A percentile compares a stretch with the other conserved stretches of the same genome.
Conservation (phyloP, 2,797 vertebrate genomes). For the Helostoma temminkii region DNA sequence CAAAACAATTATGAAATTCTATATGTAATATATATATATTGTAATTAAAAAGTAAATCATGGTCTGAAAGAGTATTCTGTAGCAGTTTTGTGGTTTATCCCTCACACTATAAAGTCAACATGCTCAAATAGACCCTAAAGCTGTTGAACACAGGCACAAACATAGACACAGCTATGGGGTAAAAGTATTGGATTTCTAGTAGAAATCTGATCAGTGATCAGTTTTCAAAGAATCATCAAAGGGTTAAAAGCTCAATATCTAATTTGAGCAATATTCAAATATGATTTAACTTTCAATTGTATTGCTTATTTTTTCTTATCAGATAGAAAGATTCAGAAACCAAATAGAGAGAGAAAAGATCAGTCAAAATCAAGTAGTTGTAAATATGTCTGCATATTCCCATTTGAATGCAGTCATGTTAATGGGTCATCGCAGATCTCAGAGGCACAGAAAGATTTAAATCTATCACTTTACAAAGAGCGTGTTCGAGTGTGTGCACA, state of each 20-base stretch:
- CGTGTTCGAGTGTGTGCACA: too few species aligned
- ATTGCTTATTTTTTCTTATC: background rate
- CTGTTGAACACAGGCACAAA: conserved; percentile 29
- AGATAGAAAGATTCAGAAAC: background rate
- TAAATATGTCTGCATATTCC: background rate
- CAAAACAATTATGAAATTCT: background rate
- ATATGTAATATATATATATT: background rate
- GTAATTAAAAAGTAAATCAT: background rate
- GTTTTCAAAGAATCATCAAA: conserved; percentile 25
- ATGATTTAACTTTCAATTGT: background rate
- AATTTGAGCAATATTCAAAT: background rate
- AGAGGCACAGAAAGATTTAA: conserved; percentile 32
- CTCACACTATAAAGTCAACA: conserved; percentile 2
- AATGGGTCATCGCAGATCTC: conserved; percentile 20
- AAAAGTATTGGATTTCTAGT: conserved; percentile 14
- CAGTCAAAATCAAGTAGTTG: conserved; percentile 5
- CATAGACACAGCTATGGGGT: conserved; percentile 39
- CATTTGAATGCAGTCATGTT: background rate
- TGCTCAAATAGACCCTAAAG: conserved; percentile 23
- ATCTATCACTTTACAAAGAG: conserved; percentile 50
- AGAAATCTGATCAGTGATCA: conserved; percentile 22
- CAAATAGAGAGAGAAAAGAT: background rate
- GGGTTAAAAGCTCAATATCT: conserved; percentile 23
- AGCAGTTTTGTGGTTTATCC: background rate
- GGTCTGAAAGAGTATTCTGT: background rate